These are phyloP conservation scores for Chalcis sispes DNA, from an alignment of 2,888 invertebrate species.

Conservation along the genomic window DNA sequence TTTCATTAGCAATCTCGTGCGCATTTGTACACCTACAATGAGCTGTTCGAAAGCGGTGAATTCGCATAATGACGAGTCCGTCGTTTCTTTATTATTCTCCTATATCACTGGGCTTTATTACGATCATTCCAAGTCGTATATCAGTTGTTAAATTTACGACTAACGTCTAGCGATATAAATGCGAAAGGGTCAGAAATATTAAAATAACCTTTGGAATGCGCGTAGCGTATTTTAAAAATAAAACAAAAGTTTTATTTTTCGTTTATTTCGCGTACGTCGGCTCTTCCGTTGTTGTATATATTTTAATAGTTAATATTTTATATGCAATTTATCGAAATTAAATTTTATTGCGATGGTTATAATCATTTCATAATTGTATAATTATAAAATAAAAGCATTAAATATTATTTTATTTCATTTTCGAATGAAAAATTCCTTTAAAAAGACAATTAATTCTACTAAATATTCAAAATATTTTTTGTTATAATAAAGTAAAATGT, in stretches of 20 bases:
- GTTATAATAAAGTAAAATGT: too few relatives aligned
- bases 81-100: slow-evolving; percentile 50
- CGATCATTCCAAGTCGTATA: slow-evolving; percentile 51
- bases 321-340: too few relatives aligned
- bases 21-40: slow-evolving; percentile 20
- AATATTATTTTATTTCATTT: too few relatives aligned
- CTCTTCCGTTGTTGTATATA: too few relatives aligned
- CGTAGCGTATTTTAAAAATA: slow-evolving; percentile 14
- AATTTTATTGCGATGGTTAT: too few relatives aligned
- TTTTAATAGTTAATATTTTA: too few relatives aligned
- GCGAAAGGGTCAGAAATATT: slow-evolving; percentile 38
- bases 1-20: background rate
- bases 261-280: too few relatives aligned
- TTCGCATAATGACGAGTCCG: slow-evolving; percentile 45
- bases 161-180: slow-evolving; percentile 31
- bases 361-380: too few relatives aligned
- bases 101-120: slow-evolving; percentile 51
- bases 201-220: slow-evolving; percentile 26
- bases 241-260: background rate
- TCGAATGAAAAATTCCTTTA: too few relatives aligned
- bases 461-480: too few relatives aligned
- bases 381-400: too few relatives aligned
- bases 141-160: slow-evolving; percentile 46
- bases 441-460: too few relatives aligned
- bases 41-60: slow-evolving; percentile 8